Evolutionary conservation across 1,140 invertebrate genomes (phyloP).

Genomic region (Lysiphlebus fabarum): DNA sequence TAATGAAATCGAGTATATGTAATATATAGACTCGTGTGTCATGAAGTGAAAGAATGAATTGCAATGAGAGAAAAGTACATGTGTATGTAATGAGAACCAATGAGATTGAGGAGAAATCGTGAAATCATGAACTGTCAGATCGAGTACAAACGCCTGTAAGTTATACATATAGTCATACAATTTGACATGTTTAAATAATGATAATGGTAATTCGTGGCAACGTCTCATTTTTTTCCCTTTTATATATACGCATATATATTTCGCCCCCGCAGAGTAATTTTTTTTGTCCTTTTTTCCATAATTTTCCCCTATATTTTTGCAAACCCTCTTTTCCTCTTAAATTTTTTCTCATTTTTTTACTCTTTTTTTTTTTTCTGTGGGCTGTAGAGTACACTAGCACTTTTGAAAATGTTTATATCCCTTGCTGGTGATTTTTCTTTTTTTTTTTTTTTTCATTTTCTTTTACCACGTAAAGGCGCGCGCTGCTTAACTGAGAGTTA

Average conservation of each 20-base stretch:
- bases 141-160: background rate
- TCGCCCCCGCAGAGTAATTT: conserved; percentile 15
- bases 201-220: conserved; percentile 43
- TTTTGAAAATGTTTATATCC: no score
- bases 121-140: background rate
- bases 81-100: no score
- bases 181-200: conserved; percentile 38
- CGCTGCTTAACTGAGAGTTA: no score
- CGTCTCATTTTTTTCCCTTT: background rate
- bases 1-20: no score
- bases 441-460: no score
- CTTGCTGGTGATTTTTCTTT: no score
- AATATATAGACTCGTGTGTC: background rate
- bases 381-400: no score
- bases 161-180: background rate
- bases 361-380: conserved; percentile 1
- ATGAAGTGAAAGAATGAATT: background rate
- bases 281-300: background rate
- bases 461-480: no score
- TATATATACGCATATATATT: no score
- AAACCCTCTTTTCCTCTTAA: conserved; percentile 2
- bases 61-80: no score
- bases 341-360: conserved; percentile 6
- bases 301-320: conserved; percentile 1
- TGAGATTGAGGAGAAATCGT: background rate